phyloP scores from a whole-genome alignment of 2,888 invertebrate species.

The Scaeva pyrastri region DNA sequence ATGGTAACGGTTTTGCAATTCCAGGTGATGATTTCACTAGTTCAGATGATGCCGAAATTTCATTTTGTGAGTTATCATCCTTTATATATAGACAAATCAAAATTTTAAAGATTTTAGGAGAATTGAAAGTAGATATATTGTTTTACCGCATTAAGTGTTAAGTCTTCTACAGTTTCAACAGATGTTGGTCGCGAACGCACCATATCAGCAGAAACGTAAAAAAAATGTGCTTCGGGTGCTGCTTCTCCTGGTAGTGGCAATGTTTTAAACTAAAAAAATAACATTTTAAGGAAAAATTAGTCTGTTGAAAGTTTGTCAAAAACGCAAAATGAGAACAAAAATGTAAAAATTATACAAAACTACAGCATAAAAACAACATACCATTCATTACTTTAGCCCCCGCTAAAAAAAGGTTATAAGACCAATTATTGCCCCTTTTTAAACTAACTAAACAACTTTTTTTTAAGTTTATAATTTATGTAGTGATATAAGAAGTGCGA shows the following conservation, averaged over 20 bases:
- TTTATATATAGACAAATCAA: neutral
- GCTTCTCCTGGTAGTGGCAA: constrained; percentile 85
- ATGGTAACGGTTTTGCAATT: neutral
- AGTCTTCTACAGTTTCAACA: constrained; percentile 83
- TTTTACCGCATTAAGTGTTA: constrained; percentile 70
- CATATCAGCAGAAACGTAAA: constrained; percentile 89
- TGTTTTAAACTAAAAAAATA: constrained; percentile 80
- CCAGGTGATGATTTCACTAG: constrained; percentile 38
- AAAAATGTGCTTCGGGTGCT: constrained; percentile 92
- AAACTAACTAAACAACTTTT: too few species aligned
- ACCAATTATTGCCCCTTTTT: too few species aligned
- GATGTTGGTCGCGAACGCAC: constrained; percentile 83
- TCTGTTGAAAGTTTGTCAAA: too few species aligned
- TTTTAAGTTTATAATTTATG: too few species aligned
- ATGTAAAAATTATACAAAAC: constrained; percentile 34
- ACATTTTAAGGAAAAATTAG: too few species aligned
- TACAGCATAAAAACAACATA: too few species aligned
- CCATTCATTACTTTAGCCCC: too few species aligned
- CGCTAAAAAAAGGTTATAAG: too few species aligned
- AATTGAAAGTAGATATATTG: neutral
- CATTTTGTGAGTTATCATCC: constrained; percentile 62
- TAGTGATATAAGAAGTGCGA: too few species aligned
- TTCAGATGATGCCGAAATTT: constrained; percentile 51
- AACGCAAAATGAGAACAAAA: too few species aligned
- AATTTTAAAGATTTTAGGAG: neutral